phyloP scores from a whole-genome alignment of 2,888 invertebrate genomes.

The Andrena praecox region DNA sequence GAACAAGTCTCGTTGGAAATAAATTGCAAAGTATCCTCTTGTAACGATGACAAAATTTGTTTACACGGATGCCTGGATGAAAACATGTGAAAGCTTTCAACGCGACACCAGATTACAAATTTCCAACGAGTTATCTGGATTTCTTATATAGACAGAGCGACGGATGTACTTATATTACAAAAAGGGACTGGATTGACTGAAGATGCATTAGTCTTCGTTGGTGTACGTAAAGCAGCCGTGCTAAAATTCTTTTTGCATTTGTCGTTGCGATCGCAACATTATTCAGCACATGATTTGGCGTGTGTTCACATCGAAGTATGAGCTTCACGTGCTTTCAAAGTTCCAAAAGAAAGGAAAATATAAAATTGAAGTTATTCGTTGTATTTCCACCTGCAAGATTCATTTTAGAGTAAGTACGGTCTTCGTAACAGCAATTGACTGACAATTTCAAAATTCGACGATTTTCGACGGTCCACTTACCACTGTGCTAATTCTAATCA shows the following conservation, averaged over 20 bases:
- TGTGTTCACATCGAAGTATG: no score
- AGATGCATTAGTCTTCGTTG: not conserved
- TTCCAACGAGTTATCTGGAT: not conserved
- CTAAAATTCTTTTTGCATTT: not conserved
- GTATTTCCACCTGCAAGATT: conserved; percentile 3
- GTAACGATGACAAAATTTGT: not conserved
- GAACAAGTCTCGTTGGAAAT: not conserved
- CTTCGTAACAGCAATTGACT: not conserved
- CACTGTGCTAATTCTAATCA: not conserved
- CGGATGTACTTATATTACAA: not conserved
- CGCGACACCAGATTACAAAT: not conserved
- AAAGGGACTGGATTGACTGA: not conserved
- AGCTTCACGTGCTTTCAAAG: no score
- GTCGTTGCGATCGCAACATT: not conserved
- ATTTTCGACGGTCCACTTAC: conserved; percentile 38
- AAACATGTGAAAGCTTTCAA: not conserved
- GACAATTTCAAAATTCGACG: not conserved
- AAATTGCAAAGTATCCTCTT: not conserved
- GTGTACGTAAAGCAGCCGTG: not conserved
- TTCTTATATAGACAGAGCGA: not conserved
- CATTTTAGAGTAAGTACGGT: not conserved
- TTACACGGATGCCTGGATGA: not conserved
- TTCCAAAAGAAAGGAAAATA: not conserved
- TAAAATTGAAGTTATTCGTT: not conserved
- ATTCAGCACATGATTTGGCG: not conserved